These are phyloP conservation scores for Crotophaga sulcirostris DNA, from an alignment of 2,113 vertebrate species.

Conservation along the genomic window DNA sequence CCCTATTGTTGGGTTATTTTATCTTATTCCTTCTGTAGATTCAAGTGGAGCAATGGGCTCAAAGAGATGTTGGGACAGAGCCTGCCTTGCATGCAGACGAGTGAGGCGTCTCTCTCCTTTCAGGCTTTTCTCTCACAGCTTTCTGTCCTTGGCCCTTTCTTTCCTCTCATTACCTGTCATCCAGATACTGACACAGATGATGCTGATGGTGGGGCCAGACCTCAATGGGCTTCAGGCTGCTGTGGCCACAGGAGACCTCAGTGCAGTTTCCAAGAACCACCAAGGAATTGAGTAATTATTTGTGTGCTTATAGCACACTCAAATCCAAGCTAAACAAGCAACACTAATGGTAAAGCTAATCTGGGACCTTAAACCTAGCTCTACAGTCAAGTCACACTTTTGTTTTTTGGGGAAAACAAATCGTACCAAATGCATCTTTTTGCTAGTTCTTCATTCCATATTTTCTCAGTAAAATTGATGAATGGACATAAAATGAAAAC, in stretches of 20 bases:
- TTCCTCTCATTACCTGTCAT: not conserved
- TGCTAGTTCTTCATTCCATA: not conserved
- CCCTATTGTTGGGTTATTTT: conserved; percentile 22
- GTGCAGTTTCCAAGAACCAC: not conserved
- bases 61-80: not conserved
- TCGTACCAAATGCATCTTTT: not conserved
- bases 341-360: not conserved
- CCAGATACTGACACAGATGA: not conserved
- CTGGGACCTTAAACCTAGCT: not conserved
- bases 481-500: not conserved
- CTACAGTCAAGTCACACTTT: not conserved
- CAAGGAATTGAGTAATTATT: not conserved
- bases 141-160: not conserved
- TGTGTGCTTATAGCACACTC: not conserved
- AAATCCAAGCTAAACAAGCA: not conserved
- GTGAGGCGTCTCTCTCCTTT: not conserved
- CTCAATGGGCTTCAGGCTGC: not conserved
- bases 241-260: not conserved
- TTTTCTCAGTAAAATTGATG: not conserved
- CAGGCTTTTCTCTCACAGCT: not conserved
- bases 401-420: not conserved
- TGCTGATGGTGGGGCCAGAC: not conserved
- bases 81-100: not conserved
- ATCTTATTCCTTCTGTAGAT: not conserved
- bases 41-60: not conserved